Percentiles rank a stretch among this genome's conserved stretches.
Conservation (phyloP, 2,113 vertebrate species). For the Monopterus albus region DNA sequence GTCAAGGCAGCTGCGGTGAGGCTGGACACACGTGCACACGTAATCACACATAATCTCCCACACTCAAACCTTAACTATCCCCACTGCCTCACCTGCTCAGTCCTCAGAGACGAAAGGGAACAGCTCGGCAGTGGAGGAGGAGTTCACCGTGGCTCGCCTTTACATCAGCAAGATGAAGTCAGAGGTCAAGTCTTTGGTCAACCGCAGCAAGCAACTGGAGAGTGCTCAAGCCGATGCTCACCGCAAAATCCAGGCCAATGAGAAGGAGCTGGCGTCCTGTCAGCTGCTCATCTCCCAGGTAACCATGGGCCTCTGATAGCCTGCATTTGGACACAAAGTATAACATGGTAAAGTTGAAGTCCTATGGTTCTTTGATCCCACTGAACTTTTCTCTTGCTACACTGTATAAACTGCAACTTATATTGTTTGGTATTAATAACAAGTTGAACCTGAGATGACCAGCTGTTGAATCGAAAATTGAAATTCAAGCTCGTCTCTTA, state of each 20-base stretch:
- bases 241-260: slow-evolving; percentile 91
- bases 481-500: no score
- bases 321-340: no score
- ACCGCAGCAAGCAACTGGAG: slow-evolving; percentile 92
- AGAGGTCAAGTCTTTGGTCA: slow-evolving; percentile 92
- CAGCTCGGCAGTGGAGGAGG: slow-evolving; percentile 87
- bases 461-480: no score
- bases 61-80: neutral
- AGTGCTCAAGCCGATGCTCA: slow-evolving; percentile 88
- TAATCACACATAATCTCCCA: neutral
- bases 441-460: no score
- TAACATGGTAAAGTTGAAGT: no score
- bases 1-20: slow-evolving; percentile 84
- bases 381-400: no score
- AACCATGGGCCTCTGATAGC: no score
- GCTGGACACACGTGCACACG: neutral
- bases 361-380: no score
- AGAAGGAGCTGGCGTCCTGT: slow-evolving; percentile 91
- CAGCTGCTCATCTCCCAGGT: slow-evolving; percentile 93
- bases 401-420: no score
- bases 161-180: slow-evolving; percentile 96
- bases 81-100: slow-evolving; percentile 61
- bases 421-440: no score
- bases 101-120: slow-evolving; percentile 86
- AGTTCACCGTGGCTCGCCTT: slow-evolving; percentile 91